Conservation (phyloP, 2,888 invertebrate species). For the Axea sp. region DNA sequence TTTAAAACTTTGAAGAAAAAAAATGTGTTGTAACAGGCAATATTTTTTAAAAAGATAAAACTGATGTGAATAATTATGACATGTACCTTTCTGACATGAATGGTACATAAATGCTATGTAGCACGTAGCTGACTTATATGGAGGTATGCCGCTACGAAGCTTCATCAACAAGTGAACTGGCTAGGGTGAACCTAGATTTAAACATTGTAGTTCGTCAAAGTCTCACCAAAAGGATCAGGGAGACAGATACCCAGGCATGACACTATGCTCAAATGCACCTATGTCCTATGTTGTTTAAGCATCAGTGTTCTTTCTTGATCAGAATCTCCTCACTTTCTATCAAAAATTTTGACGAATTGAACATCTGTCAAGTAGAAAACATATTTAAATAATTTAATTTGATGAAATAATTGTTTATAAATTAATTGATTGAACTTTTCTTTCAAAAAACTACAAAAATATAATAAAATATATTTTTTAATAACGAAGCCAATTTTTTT, state of each 20-base stretch:
- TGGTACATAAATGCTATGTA: slow-evolving; percentile 79
- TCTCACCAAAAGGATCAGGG: slow-evolving; percentile 75
- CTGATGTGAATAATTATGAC: not conserved
- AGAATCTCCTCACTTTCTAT: slow-evolving; percentile 74
- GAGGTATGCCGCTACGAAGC: slow-evolving; percentile 76
- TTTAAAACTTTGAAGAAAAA: too few relatives aligned
- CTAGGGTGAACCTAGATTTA: slow-evolving; percentile 74
- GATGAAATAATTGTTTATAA: too few relatives aligned
- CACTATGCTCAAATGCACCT: slow-evolving; percentile 76
- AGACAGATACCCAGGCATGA: slow-evolving; percentile 76
- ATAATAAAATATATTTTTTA: too few relatives aligned
- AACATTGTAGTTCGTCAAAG: slow-evolving; percentile 76
- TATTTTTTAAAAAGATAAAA: not conserved
- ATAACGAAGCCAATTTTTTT: too few relatives aligned
- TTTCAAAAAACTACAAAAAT: too few relatives aligned
- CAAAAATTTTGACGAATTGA: slow-evolving; percentile 76
- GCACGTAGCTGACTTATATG: slow-evolving; percentile 77
- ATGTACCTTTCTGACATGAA: slow-evolving; percentile 78
- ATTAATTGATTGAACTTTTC: too few relatives aligned
- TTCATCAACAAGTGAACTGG: slow-evolving; percentile 78
- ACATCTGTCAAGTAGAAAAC: slow-evolving; percentile 78
- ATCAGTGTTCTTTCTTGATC: slow-evolving; percentile 76
- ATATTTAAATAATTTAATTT: too few relatives aligned
- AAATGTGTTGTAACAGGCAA: too few relatives aligned
- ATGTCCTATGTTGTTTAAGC: slow-evolving; percentile 69